phyloP scores from a whole-genome alignment of 2,113 vertebrate species.

The Merops nubicus region DNA sequence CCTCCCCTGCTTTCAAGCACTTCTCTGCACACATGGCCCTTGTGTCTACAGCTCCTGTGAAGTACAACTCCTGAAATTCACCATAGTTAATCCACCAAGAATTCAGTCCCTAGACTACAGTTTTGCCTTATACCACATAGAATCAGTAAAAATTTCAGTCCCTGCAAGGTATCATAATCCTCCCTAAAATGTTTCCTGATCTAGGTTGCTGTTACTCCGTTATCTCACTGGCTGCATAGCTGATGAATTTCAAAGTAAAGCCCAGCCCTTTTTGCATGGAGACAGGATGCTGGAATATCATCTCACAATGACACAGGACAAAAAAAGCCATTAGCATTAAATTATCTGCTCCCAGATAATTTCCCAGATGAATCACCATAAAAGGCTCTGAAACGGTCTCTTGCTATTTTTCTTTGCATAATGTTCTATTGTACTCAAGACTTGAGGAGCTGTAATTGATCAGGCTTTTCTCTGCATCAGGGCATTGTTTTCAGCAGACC shows the following conservation, averaged over 20 bases:
- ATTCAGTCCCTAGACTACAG: background rate
- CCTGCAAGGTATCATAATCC: background rate
- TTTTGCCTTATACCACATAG: background rate
- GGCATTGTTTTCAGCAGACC: background rate
- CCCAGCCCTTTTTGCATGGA: background rate
- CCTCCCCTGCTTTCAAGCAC: background rate
- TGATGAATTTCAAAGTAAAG: background rate
- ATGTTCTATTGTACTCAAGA: background rate
- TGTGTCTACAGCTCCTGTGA: rapidly evolving
- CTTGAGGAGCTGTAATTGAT: slow-evolving; percentile 3
- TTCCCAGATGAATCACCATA: slow-evolving; percentile 54
- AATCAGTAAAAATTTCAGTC: background rate
- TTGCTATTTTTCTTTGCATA: background rate
- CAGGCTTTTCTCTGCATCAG: background rate
- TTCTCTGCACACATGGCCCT: background rate
- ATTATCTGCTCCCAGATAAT: slow-evolving; percentile 55
- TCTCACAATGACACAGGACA: background rate
- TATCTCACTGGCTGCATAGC: background rate
- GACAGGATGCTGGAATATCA: background rate
- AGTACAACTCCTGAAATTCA: background rate
- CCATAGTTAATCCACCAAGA: background rate
- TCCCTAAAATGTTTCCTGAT: background rate
- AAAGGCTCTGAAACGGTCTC: slow-evolving; percentile 41
- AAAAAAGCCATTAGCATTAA: slow-evolving; percentile 30
- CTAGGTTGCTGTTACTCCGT: background rate